Evolutionary conservation across 2,113 vertebrate genomes (phyloP).

Genomic region (Mixornis gularis): DNA sequence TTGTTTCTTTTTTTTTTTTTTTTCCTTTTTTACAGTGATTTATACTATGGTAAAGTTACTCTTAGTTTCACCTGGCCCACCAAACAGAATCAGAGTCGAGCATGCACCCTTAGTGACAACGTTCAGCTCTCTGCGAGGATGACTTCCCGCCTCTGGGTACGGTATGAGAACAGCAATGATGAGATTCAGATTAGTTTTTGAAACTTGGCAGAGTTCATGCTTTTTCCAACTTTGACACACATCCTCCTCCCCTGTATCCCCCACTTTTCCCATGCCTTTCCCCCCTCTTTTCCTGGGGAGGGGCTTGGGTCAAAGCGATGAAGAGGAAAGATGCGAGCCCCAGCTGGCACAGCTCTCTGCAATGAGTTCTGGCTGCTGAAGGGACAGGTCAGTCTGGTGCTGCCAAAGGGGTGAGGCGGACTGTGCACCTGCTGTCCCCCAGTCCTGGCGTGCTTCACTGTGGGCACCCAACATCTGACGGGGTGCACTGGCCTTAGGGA

Average conservation of each 20-base stretch:
- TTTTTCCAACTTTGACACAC: not conserved
- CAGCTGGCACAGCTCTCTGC: not conserved
- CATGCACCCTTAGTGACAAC: not conserved
- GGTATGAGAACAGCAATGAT: slow-evolving; percentile 25
- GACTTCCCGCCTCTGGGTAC: not conserved
- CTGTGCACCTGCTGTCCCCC: not conserved
- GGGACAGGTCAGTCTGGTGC: slow-evolving; percentile 26
- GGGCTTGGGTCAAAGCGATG: slow-evolving; percentile 12
- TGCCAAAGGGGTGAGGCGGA: not conserved
- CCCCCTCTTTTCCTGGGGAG: not conserved
- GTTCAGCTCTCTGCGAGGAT: not conserved
- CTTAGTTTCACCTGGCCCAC: slow-evolving; percentile 52
- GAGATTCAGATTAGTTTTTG: slow-evolving; percentile 30
- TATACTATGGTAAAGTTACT: slow-evolving; percentile 40
- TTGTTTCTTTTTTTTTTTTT: not conserved
- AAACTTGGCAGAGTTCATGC: slow-evolving; percentile 10
- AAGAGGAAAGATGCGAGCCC: not conserved
- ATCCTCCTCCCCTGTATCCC: not conserved
- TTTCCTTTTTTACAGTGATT: slow-evolving; percentile 47
- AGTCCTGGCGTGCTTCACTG: not conserved
- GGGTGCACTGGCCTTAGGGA: slow-evolving; percentile 44
- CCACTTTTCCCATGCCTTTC: not conserved
- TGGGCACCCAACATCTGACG: not conserved
- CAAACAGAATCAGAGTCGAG: slow-evolving; percentile 6
- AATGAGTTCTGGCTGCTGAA: not conserved